phyloP scores from a whole-genome alignment of 1,140 invertebrate genomes.

The Elysia chlorotica region DNA sequence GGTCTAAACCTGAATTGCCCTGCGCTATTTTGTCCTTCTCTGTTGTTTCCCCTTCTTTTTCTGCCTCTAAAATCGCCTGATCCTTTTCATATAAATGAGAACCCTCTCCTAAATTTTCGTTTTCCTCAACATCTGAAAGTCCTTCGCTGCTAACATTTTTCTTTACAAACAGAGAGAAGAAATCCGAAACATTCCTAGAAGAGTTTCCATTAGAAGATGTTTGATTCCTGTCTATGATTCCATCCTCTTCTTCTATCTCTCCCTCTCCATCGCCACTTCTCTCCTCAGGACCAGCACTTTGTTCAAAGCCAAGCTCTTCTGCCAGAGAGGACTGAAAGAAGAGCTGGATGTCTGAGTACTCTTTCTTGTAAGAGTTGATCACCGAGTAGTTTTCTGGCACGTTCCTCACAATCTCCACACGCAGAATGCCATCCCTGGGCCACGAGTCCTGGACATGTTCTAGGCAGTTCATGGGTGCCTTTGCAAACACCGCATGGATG shows the following conservation, averaged over 20 bases:
- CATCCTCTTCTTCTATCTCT: background rate
- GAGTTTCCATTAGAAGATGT: no score
- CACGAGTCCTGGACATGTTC: constrained; percentile 85
- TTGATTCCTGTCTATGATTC: no score
- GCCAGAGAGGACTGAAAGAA: constrained; percentile 16
- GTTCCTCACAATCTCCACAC: constrained; percentile 92
- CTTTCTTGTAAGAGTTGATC: constrained; percentile 59
- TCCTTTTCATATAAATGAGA: background rate
- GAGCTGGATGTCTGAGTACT: constrained; percentile 27
- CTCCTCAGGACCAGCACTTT: background rate
- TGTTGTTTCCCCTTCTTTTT: background rate
- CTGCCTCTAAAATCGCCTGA: constrained; percentile 9
- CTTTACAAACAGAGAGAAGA: no score
- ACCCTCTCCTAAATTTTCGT: background rate
- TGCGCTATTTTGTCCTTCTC: background rate
- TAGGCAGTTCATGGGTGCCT: constrained; percentile 90
- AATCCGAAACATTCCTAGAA: no score
- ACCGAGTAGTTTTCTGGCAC: constrained; percentile 59
- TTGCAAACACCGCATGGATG: constrained; percentile 92
- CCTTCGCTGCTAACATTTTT: no score
- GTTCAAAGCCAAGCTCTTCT: constrained; percentile 19
- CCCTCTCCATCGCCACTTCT: background rate
- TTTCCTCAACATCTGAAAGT: background rate
- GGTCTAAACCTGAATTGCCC: no score
- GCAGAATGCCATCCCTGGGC: constrained; percentile 93